phyloP scores from a whole-genome alignment of 2,113 vertebrate species.

The Brachyhypopomus gauderio region DNA sequence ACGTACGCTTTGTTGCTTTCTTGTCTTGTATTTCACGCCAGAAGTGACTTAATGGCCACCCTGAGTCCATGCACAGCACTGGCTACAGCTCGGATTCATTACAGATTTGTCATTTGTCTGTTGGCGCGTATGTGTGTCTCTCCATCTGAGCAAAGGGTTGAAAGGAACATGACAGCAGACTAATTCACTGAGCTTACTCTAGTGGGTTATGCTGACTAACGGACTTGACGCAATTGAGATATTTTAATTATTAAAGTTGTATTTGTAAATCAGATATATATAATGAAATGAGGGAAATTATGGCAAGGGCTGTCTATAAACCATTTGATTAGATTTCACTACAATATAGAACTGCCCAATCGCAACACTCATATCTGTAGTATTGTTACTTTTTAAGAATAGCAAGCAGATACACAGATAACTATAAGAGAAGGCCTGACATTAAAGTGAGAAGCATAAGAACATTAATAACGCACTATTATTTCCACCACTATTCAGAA shows the following conservation, averaged over 20 bases:
- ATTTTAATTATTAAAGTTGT: not conserved
- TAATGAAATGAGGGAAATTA: not conserved
- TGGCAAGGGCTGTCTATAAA: not conserved
- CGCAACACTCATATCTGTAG: not conserved
- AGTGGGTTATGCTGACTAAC: not conserved
- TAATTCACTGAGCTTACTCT: not conserved
- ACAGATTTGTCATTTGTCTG: not conserved
- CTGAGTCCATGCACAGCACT: not conserved
- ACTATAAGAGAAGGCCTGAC: not conserved
- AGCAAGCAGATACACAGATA: not conserved
- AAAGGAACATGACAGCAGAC: not conserved
- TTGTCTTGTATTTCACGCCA: conserved; percentile 3
- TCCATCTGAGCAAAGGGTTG: not conserved
- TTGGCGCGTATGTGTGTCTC: not conserved
- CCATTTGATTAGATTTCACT: conserved; percentile 1
- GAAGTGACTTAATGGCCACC: not conserved
- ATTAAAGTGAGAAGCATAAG: not conserved
- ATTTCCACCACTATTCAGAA: conserved; percentile 18
- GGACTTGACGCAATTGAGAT: not conserved
- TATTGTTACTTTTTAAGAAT: not conserved
- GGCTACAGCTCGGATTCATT: not conserved
- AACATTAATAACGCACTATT: not conserved
- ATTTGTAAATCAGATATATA: not conserved
- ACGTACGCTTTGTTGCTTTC: not conserved
- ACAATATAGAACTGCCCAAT: not conserved